phyloP scores from a whole-genome alignment of 2,888 invertebrate genomes.

The Nebria brevicollis region DNA sequence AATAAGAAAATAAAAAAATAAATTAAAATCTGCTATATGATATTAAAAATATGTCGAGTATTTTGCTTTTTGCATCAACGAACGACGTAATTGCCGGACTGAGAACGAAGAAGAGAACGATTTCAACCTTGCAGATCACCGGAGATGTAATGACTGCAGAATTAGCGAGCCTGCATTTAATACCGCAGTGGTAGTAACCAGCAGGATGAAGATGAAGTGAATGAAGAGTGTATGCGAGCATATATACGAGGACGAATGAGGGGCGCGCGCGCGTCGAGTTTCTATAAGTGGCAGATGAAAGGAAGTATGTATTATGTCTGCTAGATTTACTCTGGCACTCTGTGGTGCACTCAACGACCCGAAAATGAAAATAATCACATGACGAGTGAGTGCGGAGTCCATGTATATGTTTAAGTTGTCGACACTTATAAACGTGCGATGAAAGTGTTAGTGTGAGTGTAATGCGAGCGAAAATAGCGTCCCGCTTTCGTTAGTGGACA shows the following conservation, averaged over 20 bases:
- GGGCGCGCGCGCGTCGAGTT: constrained; percentile 28
- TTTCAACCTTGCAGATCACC: background rate
- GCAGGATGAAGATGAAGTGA: background rate
- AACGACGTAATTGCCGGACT: too few species aligned
- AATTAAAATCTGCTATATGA: too few species aligned
- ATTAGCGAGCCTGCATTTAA: constrained; percentile 35
- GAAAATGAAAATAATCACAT: constrained; percentile 47
- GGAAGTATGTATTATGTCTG: constrained; percentile 48
- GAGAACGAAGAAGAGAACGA: background rate
- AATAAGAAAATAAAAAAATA: too few species aligned
- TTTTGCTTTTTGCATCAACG: too few species aligned
- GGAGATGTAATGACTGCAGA: constrained; percentile 31
- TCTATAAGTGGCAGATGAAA: constrained; percentile 48
- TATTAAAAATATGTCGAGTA: too few species aligned
- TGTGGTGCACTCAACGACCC: constrained; percentile 45
- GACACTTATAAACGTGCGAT: background rate
- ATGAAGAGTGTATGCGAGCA: background rate
- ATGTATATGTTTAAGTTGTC: background rate
- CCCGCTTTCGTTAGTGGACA: constrained; percentile 34
- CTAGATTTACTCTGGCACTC: constrained; percentile 46
- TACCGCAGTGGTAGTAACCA: constrained; percentile 3
- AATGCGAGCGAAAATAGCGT: constrained; percentile 28
- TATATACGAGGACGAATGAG: constrained; percentile 2
- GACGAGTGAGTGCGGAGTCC: constrained; percentile 23
- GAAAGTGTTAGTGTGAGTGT: background rate